These are phyloP conservation scores for Enteromius trimaculatus DNA, from an alignment of 2,797 vertebrate species.

Conservation along the genomic window DNA sequence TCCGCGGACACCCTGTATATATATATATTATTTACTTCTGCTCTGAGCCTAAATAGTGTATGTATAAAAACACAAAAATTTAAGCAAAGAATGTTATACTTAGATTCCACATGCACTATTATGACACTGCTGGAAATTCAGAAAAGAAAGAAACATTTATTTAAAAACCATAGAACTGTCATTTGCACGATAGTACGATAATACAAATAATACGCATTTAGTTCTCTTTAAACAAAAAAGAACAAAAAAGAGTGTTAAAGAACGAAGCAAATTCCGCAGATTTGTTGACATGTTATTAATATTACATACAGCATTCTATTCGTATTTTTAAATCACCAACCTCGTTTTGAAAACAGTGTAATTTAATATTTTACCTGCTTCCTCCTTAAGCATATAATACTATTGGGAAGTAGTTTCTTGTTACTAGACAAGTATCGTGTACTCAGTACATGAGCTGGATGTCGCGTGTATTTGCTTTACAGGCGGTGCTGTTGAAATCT, in stretches of 20 bases:
- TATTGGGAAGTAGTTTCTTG: not conserved
- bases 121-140: no score
- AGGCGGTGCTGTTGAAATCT: not conserved
- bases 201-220: not conserved
- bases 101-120: not conserved
- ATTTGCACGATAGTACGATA: not conserved
- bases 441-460: not conserved
- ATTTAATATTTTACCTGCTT: not conserved
- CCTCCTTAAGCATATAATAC: not conserved
- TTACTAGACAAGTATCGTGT: not conserved
- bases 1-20: no score
- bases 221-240: no score
- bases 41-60: not conserved
- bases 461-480: conserved; percentile 1
- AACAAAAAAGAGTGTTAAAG: no score
- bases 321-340: not conserved
- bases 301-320: not conserved
- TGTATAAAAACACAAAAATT: not conserved
- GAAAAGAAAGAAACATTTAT: not conserved
- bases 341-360: not conserved
- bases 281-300: not conserved
- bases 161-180: not conserved
- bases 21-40: no score
- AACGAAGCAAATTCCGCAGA: not conserved
- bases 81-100: not conserved